Percentiles rank a stretch among this genome's conserved stretches.
Conservation (phyloP, 2,113 vertebrate species). For the Limanda limanda region DNA sequence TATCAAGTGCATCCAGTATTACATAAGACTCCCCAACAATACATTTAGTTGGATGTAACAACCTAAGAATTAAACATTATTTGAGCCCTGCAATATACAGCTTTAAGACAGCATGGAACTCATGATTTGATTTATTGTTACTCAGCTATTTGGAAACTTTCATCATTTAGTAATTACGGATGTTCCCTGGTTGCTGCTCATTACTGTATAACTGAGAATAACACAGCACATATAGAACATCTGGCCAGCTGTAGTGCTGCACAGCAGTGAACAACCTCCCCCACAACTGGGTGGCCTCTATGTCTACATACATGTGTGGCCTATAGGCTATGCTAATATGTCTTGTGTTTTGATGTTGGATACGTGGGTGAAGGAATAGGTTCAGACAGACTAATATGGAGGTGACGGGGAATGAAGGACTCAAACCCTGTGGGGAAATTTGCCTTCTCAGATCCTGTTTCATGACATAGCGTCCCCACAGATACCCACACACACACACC, state of each 20-base stretch:
- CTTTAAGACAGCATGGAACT: too few relatives aligned
- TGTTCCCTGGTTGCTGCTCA: too few relatives aligned
- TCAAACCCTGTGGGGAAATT: constrained; percentile 54
- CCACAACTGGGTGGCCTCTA: not conserved
- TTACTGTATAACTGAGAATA: not conserved
- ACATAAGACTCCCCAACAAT: not conserved
- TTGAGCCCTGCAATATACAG: too few relatives aligned
- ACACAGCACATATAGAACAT: not conserved
- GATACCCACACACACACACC: constrained; percentile 1
- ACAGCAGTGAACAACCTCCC: not conserved
- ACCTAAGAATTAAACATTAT: too few relatives aligned
- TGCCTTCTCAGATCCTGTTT: constrained; percentile 68
- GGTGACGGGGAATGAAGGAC: constrained; percentile 40
- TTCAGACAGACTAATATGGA: constrained; percentile 38
- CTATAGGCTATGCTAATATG: constrained; percentile 26
- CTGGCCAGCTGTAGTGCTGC: not conserved
- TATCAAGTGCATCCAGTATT: not conserved
- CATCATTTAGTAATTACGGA: too few relatives aligned
- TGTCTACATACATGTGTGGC: not conserved
- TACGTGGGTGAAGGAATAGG: constrained; percentile 28
- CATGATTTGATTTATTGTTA: too few relatives aligned
- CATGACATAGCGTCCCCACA: constrained; percentile 48
- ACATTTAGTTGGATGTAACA: too few relatives aligned
- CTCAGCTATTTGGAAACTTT: too few relatives aligned
- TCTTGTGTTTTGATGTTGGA: constrained; percentile 38